These are phyloP conservation scores for Paramormyrops hopkinsi DNA, from an alignment of 2,797 vertebrate species.

Conservation along the genomic window DNA sequence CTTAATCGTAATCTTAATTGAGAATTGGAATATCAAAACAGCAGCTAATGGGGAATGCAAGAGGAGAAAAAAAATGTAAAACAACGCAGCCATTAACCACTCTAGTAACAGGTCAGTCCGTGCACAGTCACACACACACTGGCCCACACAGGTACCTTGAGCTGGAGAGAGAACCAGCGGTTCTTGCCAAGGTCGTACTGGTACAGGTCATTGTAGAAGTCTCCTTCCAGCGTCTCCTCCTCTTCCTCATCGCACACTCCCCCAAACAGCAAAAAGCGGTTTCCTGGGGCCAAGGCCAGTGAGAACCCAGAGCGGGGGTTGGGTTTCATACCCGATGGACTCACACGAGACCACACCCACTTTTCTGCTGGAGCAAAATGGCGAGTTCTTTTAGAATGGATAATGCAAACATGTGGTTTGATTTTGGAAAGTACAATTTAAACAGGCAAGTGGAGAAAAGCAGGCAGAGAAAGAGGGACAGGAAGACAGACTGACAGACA, in stretches of 20 bases:
- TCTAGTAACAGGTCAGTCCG: no score
- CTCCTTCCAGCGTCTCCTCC: slow-evolving; percentile 83
- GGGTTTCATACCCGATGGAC: slow-evolving; percentile 76
- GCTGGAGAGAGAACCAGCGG: slow-evolving; percentile 77
- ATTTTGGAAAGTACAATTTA: background rate
- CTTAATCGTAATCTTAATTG: background rate
- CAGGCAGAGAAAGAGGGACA: fast-evolving
- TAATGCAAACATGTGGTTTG: background rate
- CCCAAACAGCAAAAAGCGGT: slow-evolving; percentile 78
- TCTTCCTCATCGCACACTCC: slow-evolving; percentile 91
- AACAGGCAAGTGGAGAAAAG: background rate
- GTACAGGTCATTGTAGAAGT: slow-evolving; percentile 86
- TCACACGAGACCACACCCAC: slow-evolving; percentile 80
- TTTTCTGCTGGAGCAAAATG: slow-evolving; percentile 61
- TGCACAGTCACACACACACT: background rate
- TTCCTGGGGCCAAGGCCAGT: slow-evolving; percentile 60
- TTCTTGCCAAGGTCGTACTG: slow-evolving; percentile 75
- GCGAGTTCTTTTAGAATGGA: background rate
- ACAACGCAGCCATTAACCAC: background rate
- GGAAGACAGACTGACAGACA: background rate
- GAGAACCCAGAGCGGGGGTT: slow-evolving; percentile 81
- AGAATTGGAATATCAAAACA: background rate
- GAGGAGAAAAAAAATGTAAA: background rate
- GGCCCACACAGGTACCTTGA: slow-evolving; percentile 63
- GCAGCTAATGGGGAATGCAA: background rate